Evolutionary conservation across 92 coral and sea anemone genomes (phyloP), one percentile per base, ranked within the genome.

Genomic region (Metridium senile): DNA sequence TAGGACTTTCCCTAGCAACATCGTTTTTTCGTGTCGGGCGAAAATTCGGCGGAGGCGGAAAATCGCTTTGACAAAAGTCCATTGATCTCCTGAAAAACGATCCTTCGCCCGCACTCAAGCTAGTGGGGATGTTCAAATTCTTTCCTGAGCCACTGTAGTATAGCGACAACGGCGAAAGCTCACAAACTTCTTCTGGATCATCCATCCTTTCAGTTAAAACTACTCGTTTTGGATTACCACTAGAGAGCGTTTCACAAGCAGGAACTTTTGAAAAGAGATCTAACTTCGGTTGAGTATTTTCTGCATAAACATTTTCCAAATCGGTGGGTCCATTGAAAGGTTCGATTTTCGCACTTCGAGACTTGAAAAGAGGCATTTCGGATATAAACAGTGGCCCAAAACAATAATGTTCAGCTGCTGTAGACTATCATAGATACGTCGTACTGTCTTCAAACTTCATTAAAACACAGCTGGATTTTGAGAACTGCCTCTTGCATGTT

Each of bases 141-240:
- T 63, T 63, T 6, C 45, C 21, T 19, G 39, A 2, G 10, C 32
- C 6, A 27, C 7, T 23, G 27, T 28, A 30, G 45, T 28, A 63
- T 39, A 28, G 3, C 27, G 69, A 28, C 21, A 63, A 63, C 27
- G 78, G 57, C 21, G 68, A 73, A 20, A 64, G 73, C 34, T 87
- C 91, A 26, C 73, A 69, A 1, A 72, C 84, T 72, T 87, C 91
- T 53, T 87, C 91, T 9, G 84, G 80, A 68, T 87, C 86, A 69
- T 87, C 87, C 75, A 75, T 75, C 47, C 85, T 63, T 63, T 29
- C 39, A 23, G 43, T 28, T 6, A 63, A 2, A 0, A 63, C 39
- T 31, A 29, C 1, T 28, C 45, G 39, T 28, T 59, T 59, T 1
- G 19, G 29, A 1, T 63, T 63, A 11, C 6, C 31, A 31, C 1